These are phyloP conservation scores for Rhodophaea formosa DNA, from an alignment of 2,888 invertebrate genomes.

Conservation along the genomic window DNA sequence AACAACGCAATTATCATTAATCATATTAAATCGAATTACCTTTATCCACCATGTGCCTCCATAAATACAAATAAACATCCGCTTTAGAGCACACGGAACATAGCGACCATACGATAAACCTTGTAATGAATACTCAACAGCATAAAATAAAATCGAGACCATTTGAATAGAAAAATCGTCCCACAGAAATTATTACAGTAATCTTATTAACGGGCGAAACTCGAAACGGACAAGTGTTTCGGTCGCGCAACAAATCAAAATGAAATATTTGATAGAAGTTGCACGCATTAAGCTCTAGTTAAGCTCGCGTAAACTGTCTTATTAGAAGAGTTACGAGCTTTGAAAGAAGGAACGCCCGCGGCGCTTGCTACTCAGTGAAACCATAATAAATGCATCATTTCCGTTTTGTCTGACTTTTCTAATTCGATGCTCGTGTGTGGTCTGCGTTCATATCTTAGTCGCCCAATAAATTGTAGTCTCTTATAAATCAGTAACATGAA, in stretches of 20 bases:
- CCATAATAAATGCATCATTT: constrained; percentile 71
- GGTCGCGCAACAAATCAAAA: constrained; percentile 68
- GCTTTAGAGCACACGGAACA: constrained; percentile 24
- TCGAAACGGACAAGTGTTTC: constrained; percentile 52
- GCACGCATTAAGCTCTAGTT: constrained; percentile 65
- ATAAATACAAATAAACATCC: constrained; percentile 32
- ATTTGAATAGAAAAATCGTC: constrained; percentile 35
- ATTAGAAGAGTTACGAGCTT: constrained; percentile 73
- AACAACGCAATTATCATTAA: constrained; percentile 40
- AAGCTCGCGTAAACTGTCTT: constrained; percentile 71
- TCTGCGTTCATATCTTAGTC: constrained; percentile 57
- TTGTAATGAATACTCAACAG: constrained; percentile 30
- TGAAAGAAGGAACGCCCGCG: constrained; percentile 69
- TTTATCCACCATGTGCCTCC: background rate
- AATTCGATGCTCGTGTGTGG: constrained; percentile 73
- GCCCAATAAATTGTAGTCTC: constrained; percentile 53
- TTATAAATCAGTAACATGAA: constrained; percentile 51
- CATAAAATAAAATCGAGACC: constrained; percentile 34
- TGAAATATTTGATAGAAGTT: constrained; percentile 66
- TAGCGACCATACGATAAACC: constrained; percentile 19
- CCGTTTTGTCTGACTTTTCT: constrained; percentile 71
- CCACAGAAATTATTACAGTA: constrained; percentile 51
- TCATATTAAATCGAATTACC: constrained; percentile 44
- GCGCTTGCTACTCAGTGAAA: constrained; percentile 58
- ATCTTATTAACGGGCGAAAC: constrained; percentile 56